Conservation (phyloP, 2,888 invertebrate species). For the Tachina fera region DNA sequence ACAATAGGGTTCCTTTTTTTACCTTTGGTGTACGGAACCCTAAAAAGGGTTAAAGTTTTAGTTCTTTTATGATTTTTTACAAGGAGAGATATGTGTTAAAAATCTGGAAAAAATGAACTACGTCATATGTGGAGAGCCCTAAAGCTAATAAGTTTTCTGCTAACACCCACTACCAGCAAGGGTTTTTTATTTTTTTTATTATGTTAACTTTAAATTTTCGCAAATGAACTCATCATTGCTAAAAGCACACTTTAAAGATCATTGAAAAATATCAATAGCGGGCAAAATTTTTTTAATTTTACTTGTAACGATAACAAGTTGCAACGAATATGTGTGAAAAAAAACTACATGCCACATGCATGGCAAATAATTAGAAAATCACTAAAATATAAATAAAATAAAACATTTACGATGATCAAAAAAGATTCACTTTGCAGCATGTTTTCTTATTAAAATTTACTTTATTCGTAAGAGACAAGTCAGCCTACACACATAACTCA, state of each 20-base stretch:
- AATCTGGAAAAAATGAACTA: no score
- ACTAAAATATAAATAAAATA: slow-evolving; percentile 36
- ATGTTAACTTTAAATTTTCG: background rate
- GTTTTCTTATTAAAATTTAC: slow-evolving; percentile 44
- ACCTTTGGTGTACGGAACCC: no score
- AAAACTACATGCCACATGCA: slow-evolving; percentile 10
- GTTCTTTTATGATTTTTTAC: no score
- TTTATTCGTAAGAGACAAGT: slow-evolving; percentile 15
- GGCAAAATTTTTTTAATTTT: slow-evolving; percentile 30
- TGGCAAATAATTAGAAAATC: slow-evolving; percentile 58
- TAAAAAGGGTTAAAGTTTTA: no score
- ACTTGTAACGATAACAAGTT: slow-evolving; percentile 53
- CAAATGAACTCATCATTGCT: slow-evolving; percentile 46
- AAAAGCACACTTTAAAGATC: slow-evolving; percentile 14
- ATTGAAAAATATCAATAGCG: slow-evolving; percentile 17
- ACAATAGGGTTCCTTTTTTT: no score
- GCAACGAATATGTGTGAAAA: slow-evolving; percentile 5
- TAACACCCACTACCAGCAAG: no score
- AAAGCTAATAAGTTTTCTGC: background rate
- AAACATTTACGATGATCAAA: slow-evolving; percentile 20
- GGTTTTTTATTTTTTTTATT: background rate
- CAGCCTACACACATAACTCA: slow-evolving; percentile 60
- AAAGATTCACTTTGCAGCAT: slow-evolving; percentile 59
- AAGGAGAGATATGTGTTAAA: no score
- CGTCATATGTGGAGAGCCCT: no score